These are phyloP conservation scores for Polypedilum pembai DNA, from an alignment of 1,140 invertebrate genomes.

Conservation along the genomic window DNA sequence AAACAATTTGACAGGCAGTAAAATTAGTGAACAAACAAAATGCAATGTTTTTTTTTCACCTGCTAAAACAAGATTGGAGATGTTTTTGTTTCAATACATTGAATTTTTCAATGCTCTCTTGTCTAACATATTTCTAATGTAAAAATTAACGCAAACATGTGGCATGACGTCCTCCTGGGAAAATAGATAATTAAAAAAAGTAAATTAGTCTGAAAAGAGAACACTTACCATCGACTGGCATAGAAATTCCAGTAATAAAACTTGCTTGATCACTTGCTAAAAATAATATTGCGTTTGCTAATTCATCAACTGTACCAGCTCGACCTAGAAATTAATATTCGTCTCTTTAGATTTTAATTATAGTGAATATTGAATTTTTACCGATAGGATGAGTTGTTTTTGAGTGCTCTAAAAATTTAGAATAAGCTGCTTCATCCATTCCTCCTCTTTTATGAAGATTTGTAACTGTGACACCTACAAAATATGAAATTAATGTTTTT, in stretches of 20 bases:
- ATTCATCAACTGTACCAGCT: constrained; percentile 59
- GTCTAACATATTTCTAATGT: background rate
- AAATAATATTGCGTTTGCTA: constrained; percentile 69
- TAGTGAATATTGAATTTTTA: no score
- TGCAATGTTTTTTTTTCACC: background rate
- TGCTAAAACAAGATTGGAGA: background rate
- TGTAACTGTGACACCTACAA: constrained; percentile 64
- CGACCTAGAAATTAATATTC: constrained; percentile 58
- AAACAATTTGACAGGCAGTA: background rate
- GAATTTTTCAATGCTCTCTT: background rate
- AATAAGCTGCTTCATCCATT: constrained; percentile 59
- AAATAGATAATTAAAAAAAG: no score
- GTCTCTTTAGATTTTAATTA: no score
- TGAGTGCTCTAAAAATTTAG: constrained; percentile 59
- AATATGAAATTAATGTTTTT: background rate
- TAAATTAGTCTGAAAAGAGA: no score
- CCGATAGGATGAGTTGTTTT: constrained; percentile 61
- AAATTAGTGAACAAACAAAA: background rate
- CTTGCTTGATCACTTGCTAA: constrained; percentile 67
- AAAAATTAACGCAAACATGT: constrained; percentile 66
- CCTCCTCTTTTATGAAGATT: constrained; percentile 68
- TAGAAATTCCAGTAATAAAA: constrained; percentile 66
- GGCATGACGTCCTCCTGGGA: constrained; percentile 55
- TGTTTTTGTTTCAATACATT: background rate
- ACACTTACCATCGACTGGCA: constrained; percentile 61